Conservation (phyloP, 1,140 invertebrate species). For the Portunus trituberculatus region DNA sequence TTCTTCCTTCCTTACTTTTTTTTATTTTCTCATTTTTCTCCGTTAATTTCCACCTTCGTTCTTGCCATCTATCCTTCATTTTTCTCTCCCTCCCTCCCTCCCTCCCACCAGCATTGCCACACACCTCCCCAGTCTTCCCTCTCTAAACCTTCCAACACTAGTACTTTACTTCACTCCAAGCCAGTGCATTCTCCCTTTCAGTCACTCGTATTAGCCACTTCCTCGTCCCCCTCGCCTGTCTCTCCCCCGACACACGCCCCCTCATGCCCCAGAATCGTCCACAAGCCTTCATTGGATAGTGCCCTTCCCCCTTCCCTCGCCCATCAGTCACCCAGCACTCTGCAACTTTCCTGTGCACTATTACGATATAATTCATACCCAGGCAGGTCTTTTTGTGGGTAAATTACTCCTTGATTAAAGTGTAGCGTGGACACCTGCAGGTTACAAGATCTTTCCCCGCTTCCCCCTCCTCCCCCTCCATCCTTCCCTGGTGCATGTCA, state of each 20-base stretch:
- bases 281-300: no score
- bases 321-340: neutral
- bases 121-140: neutral
- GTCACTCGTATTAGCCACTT: no score
- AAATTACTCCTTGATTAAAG: conserved; percentile 15
- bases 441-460: neutral
- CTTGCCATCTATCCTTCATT: neutral
- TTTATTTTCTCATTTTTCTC: neutral
- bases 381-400: neutral
- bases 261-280: neutral
- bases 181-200: no score
- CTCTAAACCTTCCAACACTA: no score
- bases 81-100: neutral
- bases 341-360: neutral
- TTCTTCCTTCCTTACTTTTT: no score
- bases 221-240: neutral
- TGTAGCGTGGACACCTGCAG: neutral
- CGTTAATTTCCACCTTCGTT: neutral
- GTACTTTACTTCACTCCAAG: no score
- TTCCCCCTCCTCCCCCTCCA: neutral
- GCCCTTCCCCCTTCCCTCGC: no score
- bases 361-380: neutral
- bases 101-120: neutral
- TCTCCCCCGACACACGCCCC: neutral
- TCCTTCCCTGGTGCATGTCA: no score